Percentiles rank a stretch among this genome's conserved stretches.
Evolutionary conservation across 2,113 vertebrate species (phyloP).

Genomic region (Agapornis roseicollis): DNA sequence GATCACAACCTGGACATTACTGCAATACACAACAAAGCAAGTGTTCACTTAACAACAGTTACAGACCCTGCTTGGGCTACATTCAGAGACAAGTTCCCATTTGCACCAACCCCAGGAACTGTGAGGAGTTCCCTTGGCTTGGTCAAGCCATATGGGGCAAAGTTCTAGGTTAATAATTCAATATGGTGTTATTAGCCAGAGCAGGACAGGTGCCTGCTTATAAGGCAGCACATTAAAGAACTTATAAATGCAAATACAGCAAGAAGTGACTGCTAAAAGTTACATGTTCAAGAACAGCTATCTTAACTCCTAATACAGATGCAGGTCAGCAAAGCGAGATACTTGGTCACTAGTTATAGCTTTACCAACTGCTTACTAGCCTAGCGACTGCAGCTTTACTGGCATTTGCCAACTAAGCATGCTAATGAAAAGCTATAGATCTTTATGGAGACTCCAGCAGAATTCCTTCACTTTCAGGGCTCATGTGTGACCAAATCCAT

Average conservation of each 20-base stretch:
- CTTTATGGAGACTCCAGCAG: not conserved
- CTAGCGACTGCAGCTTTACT: not conserved
- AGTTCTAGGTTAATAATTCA: accelerated
- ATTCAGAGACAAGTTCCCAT: not conserved
- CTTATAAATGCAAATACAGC: not conserved
- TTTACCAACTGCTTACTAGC: not conserved
- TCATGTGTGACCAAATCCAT: not conserved
- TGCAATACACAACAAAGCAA: constrained; percentile 61
- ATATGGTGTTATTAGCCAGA: accelerated
- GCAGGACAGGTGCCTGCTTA: not conserved
- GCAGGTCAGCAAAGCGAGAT: not conserved
- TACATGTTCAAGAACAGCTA: not conserved
- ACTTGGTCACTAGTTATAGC: not conserved
- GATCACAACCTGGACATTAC: constrained; percentile 78
- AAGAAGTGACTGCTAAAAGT: not conserved
- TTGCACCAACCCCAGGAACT: not conserved
- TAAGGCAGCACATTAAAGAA: accelerated
- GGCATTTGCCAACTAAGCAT: not conserved
- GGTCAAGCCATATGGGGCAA: not conserved
- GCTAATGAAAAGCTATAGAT: not conserved
- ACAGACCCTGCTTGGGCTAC: not conserved
- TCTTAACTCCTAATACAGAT: not conserved
- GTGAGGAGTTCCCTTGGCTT: not conserved
- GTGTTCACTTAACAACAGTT: not conserved
- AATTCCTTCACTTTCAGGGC: not conserved